These are phyloP conservation scores for Ctena decussata DNA, from an alignment of 2,888 invertebrate genomes.

Conservation along the genomic window DNA sequence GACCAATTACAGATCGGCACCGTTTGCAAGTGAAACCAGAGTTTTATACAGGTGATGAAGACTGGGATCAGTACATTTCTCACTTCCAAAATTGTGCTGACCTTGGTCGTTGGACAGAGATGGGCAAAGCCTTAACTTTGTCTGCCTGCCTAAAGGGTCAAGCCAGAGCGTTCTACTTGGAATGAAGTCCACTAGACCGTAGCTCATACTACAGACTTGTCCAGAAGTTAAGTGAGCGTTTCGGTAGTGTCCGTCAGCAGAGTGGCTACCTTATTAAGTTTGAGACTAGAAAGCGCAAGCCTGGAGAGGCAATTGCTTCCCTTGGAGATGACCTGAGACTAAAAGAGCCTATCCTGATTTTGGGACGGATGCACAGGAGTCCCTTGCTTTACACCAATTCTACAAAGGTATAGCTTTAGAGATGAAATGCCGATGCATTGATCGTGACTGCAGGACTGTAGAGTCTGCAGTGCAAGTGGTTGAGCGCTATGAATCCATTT, in stretches of 20 bases:
- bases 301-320: slow-evolving; percentile 16
- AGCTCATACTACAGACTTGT: neutral
- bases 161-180: slow-evolving; percentile 26
- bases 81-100: slow-evolving; percentile 49
- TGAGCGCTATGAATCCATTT: slow-evolving; percentile 36
- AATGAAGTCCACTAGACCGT: neutral
- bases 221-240: slow-evolving; percentile 16
- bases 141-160: slow-evolving; percentile 28
- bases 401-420: slow-evolving; percentile 28
- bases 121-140: slow-evolving; percentile 24
- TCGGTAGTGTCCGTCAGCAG: slow-evolving; percentile 33
- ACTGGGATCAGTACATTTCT: slow-evolving; percentile 45
- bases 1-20: neutral
- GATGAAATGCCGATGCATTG: slow-evolving; percentile 49
- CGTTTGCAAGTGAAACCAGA: slow-evolving; percentile 21
- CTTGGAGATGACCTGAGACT: slow-evolving; percentile 36
- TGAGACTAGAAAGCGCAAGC: neutral
- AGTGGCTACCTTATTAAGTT: slow-evolving; percentile 27
- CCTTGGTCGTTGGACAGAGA: slow-evolving; percentile 37
- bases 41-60: slow-evolving; percentile 27
- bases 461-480: slow-evolving; percentile 33
- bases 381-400: neutral
- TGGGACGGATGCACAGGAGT: neutral
- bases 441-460: slow-evolving; percentile 30
- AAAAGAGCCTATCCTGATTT: neutral